Base-by-base conservation (phyloP, 2,797 vertebrate species). In the Phoxinus dragarum region DNA sequence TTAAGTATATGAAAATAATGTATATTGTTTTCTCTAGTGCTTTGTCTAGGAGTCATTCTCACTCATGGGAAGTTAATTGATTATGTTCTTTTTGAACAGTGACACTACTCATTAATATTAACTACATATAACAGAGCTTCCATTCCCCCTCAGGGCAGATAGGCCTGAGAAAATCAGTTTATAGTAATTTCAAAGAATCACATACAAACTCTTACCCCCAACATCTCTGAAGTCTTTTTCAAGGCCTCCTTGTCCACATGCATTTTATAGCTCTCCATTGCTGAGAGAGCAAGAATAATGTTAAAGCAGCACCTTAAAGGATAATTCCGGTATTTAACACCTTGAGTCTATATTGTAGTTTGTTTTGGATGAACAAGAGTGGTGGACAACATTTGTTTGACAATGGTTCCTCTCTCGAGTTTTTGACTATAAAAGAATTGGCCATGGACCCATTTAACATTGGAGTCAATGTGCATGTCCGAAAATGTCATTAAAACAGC, bases 251-350 rank as follows among this genome's bases (percentile, higher is more conserved):
- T 95, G 92, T 97, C 94, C 93, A 99, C 96, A 9, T 93, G 92
- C 87, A 99, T 96, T 90, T 73, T 90, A 77, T 96, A 94, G 85
- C 92, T 97, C 93, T 98, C 98, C 97, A 98, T 98, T 83, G 93
- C 98, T 99, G 8, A 80, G 27, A 40, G 19, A 78, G 42, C 17
- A 16, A n/a, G 42, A 54, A 44, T 23, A 36, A 66, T 52, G n/a
- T 66, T 66, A 31, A 83, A 16, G 66, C 27, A 54, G 12, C 44
- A 68, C 12, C 19, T 73, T n/a, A 80, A n/a, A n/a, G n/a, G n/a
- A n/a, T n/a, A n/a, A n/a, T n/a, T n/a, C n/a, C n/a, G n/a, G n/a
- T n/a, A n/a, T n/a, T n/a, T n/a, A n/a, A n/a, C n/a, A n/a, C n/a
- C n/a, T n/a, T n/a, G n/a, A n/a, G n/a, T n/a, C n/a, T n/a, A n/a